These are phyloP conservation scores for Ictalurus punctatus DNA, from an alignment of 2,113 vertebrate species.

Conservation along the genomic window DNA sequence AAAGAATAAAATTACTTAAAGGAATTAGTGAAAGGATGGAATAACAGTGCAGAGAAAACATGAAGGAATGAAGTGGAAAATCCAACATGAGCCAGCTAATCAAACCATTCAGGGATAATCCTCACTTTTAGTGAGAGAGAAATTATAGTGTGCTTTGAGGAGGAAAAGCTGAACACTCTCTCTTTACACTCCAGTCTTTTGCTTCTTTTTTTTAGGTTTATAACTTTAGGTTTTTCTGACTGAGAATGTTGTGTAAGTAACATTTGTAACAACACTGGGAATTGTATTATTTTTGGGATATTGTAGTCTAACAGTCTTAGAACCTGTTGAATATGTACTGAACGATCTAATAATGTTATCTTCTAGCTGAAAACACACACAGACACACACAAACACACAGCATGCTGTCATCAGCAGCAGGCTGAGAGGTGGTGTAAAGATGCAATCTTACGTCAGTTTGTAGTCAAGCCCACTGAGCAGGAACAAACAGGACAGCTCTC, in stretches of 20 bases:
- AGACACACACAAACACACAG: not conserved
- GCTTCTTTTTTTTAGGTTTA: not conserved
- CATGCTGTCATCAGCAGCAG: conserved; percentile 35
- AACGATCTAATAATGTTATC: not conserved
- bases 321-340: not conserved
- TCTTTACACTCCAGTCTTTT: not conserved
- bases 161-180: not conserved
- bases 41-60: not conserved
- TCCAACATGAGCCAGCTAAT: conserved; percentile 9
- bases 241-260: too few relatives aligned
- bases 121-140: not conserved
- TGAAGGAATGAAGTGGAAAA: not conserved
- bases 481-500: conserved; percentile 4
- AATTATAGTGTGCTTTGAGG: not conserved
- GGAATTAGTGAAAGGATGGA: not conserved
- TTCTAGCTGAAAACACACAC: not conserved
- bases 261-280: not conserved
- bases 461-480: conserved; percentile 18
- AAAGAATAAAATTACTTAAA: not conserved
- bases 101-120: conserved; percentile 14
- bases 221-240: not conserved
- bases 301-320: not conserved
- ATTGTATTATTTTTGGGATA: not conserved
- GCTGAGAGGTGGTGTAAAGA: conserved; percentile 40
- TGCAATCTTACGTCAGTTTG: conserved; percentile 26